Percentiles rank a stretch among this genome's conserved stretches.
These are phyloP conservation scores for Temnothorax nylanderi DNA, from an alignment of 1,140 invertebrate genomes.

Conservation along the genomic window DNA sequence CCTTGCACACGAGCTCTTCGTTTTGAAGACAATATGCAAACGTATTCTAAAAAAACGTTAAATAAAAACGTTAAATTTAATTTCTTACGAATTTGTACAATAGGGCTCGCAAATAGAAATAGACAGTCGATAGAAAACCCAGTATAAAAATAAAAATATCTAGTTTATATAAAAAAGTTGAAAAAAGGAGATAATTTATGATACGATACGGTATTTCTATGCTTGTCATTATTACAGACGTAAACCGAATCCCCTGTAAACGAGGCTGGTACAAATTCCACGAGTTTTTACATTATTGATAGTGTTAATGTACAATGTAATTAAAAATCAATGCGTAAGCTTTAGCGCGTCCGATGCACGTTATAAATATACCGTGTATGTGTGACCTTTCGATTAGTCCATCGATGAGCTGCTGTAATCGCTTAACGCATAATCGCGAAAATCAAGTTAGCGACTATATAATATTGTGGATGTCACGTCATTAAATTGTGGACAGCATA, in stretches of 20 bases:
- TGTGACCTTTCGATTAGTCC: conserved; percentile 47
- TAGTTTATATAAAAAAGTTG: not conserved
- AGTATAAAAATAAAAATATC: not conserved
- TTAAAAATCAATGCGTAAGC: conserved; percentile 49
- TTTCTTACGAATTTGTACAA: not conserved
- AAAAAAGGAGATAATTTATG: not conserved
- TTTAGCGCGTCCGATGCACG: not conserved
- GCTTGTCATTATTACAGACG: not conserved
- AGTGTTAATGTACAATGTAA: conserved; percentile 18
- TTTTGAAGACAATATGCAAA: not conserved
- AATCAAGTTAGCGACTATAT: conserved; percentile 21
- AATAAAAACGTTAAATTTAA: not conserved
- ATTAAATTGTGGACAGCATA: conserved; percentile 33
- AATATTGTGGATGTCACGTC: conserved; percentile 28
- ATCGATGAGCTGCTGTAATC: conserved; percentile 35
- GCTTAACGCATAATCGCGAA: conserved; percentile 31
- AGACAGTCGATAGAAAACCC: not conserved
- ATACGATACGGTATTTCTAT: not conserved
- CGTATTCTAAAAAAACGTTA: not conserved
- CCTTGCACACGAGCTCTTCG: not conserved
- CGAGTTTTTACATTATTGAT: conserved; percentile 27
- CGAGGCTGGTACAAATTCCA: not conserved
- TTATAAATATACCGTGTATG: conserved; percentile 24
- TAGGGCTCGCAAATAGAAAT: not conserved
- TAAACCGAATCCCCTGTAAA: not conserved